A percentile compares a stretch with the other conserved stretches of the same genome.
Conservation (phyloP, 2,113 vertebrate species). For the Pangasianodon gigas region DNA sequence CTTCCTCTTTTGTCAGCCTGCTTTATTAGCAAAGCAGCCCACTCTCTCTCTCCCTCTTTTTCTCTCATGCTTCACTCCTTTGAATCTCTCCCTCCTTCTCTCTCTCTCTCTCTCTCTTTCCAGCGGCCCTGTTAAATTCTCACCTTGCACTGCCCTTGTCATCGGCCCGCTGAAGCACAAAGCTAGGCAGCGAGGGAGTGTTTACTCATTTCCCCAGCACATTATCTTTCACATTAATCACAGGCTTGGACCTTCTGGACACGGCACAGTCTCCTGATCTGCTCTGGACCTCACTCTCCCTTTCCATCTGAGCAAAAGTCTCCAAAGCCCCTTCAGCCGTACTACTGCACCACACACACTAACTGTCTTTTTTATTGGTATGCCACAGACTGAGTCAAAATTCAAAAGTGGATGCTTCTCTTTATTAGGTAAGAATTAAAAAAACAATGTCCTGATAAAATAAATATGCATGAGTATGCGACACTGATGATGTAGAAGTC, state of each 20-base stretch:
- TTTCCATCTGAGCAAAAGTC: slow-evolving; percentile 63
- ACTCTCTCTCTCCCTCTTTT: slow-evolving; percentile 54
- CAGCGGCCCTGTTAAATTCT: slow-evolving; percentile 96
- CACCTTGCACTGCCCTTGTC: slow-evolving; percentile 99
- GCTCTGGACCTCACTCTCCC: slow-evolving; percentile 75
- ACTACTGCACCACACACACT: slow-evolving; percentile 20
- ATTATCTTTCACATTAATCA: slow-evolving; percentile 99
- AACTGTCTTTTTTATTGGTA: slow-evolving; percentile 38
- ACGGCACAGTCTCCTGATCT: slow-evolving; percentile 88
- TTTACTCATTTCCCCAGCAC: slow-evolving; percentile 99
- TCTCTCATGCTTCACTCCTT: slow-evolving; percentile 77
- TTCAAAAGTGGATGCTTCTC: slow-evolving; percentile 38
- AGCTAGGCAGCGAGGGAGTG: slow-evolving; percentile 98
- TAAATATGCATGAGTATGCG: slow-evolving; percentile 69
- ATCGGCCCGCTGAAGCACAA: slow-evolving; percentile 99
- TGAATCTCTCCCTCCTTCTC: slow-evolving; percentile 65
- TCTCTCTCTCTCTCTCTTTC: slow-evolving; percentile 64
- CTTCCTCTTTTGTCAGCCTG: slow-evolving; percentile 76
- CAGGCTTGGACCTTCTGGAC: slow-evolving; percentile 96
- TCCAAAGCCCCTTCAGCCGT: slow-evolving; percentile 22
- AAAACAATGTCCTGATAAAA: slow-evolving; percentile 65
- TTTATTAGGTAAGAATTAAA: slow-evolving; percentile 54
- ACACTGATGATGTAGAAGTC: slow-evolving; percentile 67
- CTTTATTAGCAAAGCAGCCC: slow-evolving; percentile 63
- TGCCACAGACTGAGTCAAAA: slow-evolving; percentile 19